Conservation (phyloP, 2,113 vertebrate species). For the Himantopus leucocephalus region DNA sequence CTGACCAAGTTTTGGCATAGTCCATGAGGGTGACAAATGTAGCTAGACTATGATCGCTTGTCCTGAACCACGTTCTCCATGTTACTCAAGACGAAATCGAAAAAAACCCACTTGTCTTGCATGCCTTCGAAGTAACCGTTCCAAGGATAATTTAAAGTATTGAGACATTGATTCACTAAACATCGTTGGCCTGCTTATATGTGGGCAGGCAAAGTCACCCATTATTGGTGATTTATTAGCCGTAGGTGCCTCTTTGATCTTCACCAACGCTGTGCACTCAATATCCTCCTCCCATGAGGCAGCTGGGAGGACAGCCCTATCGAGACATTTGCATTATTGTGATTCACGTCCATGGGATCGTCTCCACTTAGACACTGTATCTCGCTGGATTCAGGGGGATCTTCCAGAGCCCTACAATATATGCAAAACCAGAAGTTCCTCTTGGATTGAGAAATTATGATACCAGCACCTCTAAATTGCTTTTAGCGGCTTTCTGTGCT, state of each 20-base stretch:
- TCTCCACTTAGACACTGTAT: background rate
- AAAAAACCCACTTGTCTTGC: background rate
- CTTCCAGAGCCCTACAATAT: constrained; percentile 7
- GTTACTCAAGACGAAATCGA: background rate
- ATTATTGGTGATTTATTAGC: constrained; percentile 40
- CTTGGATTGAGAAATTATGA: constrained; percentile 59
- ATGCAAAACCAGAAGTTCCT: constrained; percentile 55
- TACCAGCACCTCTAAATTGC: constrained; percentile 46
- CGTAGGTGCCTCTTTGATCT: constrained; percentile 6
- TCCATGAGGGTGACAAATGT: background rate
- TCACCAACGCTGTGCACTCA: background rate
- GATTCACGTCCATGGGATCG: background rate
- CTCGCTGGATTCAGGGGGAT: background rate
- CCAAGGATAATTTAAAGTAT: background rate
- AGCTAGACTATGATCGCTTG: background rate
- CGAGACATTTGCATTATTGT: background rate
- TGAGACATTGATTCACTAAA: constrained; percentile 27
- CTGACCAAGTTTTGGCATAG: background rate
- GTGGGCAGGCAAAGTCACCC: background rate
- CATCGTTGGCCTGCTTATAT: background rate
- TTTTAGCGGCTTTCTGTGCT: constrained; percentile 48
- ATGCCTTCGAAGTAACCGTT: background rate
- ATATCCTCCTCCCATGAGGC: background rate
- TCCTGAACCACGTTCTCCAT: background rate
- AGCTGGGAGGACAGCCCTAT: background rate